Percentiles rank a stretch among this genome's conserved stretches.
Conservation (phyloP, 2,888 invertebrate genomes). For the Metacarcinus magister region DNA sequence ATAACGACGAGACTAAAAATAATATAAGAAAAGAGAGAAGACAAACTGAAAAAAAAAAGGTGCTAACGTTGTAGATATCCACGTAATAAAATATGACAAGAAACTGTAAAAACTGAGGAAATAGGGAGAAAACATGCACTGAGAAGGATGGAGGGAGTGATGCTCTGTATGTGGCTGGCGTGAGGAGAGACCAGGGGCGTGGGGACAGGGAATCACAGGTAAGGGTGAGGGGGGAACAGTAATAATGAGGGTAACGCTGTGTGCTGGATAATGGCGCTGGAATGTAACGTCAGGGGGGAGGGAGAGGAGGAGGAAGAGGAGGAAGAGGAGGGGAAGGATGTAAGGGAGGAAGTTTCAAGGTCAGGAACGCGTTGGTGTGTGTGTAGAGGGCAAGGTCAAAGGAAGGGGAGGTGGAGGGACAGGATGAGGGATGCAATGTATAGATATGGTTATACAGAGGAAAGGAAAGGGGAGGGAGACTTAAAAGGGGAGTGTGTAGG, state of each 20-base stretch:
- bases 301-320: neutral
- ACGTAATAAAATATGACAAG: neutral
- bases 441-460: neutral
- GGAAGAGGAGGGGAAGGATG: neutral
- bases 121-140: neutral
- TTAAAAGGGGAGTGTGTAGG: too few relatives aligned
- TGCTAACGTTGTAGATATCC: neutral
- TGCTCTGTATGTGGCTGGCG: neutral
- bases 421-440: neutral
- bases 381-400: neutral
- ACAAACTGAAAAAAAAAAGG: too few relatives aligned
- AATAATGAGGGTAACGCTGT: neutral
- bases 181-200: neutral
- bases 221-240: neutral
- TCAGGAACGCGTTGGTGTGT: neutral
- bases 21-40: too few relatives aligned
- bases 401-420: neutral
- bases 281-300: neutral
- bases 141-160: neutral
- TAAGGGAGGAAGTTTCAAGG: neutral
- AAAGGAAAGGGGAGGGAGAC: neutral
- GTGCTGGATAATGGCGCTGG: neutral
- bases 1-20: too few relatives aligned
- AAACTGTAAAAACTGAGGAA: neutral
- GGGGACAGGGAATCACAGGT: neutral